Conservation (phyloP, 2,888 invertebrate genomes). For the Sinotaia quadrata region DNA sequence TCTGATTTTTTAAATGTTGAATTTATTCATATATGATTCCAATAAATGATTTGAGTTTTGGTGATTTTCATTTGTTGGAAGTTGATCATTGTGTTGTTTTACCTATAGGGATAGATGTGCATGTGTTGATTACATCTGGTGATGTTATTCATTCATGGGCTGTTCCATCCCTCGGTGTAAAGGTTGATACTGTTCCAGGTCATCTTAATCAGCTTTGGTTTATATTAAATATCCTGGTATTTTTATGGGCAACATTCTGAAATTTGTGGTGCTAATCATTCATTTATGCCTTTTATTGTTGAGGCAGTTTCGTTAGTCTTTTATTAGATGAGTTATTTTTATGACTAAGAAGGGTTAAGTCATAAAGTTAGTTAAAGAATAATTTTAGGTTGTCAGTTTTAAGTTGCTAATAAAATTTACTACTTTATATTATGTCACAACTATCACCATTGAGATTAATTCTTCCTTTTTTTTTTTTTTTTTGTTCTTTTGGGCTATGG, state of each 20-base stretch:
- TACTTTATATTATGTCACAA: slow-evolving; percentile 80
- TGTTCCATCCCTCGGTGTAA: slow-evolving; percentile 70
- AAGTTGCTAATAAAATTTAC: too few relatives aligned
- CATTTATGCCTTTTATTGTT: too few relatives aligned
- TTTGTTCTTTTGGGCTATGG: neutral
- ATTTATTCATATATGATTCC: slow-evolving; percentile 69
- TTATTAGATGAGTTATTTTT: neutral
- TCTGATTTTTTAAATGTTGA: too few relatives aligned
- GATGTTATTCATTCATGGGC: slow-evolving; percentile 73
- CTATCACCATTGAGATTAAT: slow-evolving; percentile 78
- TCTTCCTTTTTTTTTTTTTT: slow-evolving; percentile 11
- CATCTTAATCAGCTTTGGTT: too few relatives aligned
- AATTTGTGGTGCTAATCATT: too few relatives aligned
- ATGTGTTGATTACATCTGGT: slow-evolving; percentile 64
- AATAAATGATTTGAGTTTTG: slow-evolving; percentile 50
- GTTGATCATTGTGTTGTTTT: slow-evolving; percentile 67
- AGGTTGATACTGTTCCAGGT: slow-evolving; percentile 73
- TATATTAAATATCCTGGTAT: too few relatives aligned
- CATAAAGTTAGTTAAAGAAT: too few relatives aligned
- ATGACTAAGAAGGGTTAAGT: too few relatives aligned
- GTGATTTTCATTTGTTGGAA: slow-evolving; percentile 66
- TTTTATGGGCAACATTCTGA: too few relatives aligned
- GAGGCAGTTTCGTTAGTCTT: too few relatives aligned
- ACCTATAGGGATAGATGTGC: slow-evolving; percentile 60
- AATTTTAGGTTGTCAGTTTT: too few relatives aligned